Evolutionary conservation across 2,797 vertebrate genomes (phyloP).

Genomic region (Enteromius mattozi): DNA sequence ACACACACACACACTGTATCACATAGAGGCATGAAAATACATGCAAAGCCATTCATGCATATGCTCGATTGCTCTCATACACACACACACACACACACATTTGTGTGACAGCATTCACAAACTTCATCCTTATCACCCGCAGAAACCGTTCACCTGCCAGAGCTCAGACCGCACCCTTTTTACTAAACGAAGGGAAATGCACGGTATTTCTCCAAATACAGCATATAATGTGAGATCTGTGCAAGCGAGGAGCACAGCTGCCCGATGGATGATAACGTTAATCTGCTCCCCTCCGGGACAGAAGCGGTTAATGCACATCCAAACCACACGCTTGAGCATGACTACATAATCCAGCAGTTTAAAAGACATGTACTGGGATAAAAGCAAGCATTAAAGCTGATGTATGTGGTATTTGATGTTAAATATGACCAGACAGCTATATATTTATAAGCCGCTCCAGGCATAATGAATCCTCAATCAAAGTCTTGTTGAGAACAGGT

Average conservation of each 20-base stretch:
- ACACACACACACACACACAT: conserved; percentile 25
- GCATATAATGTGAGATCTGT: neutral
- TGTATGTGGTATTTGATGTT: neutral
- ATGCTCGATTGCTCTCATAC: neutral
- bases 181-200: neutral
- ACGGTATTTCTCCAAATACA: neutral
- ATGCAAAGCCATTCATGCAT: conserved; percentile 37
- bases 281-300: conserved; percentile 4
- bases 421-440: neutral
- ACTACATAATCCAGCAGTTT: conserved; percentile 13
- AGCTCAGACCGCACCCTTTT: neutral
- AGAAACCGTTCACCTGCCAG: conserved; percentile 9
- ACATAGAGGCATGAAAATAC: conserved; percentile 28
- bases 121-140: conserved; percentile 7
- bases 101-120: neutral
- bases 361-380: conserved; percentile 6
- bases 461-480: neutral
- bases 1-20: conserved; percentile 35
- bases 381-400: neutral
- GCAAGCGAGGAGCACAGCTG: neutral
- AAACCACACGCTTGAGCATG: neutral
- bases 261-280: conserved; percentile 13
- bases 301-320: neutral
- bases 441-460: neutral
- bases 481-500: neutral